These are phyloP conservation scores for Stylophora pistillata DNA, from an alignment of 64 coral and sea anemone genomes.

Conservation along the genomic window DNA sequence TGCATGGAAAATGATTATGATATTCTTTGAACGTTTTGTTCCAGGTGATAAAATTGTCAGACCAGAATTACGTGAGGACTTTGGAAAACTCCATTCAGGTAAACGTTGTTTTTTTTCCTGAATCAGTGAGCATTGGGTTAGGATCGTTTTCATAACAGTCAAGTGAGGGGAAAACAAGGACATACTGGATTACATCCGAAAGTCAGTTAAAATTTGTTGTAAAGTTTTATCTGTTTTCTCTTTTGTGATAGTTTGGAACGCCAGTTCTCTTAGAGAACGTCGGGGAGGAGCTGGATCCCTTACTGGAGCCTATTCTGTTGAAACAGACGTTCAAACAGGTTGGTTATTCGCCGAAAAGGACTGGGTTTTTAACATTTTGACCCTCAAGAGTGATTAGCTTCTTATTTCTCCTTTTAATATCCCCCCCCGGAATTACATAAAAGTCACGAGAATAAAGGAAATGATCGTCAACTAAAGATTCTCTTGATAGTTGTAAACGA, in stretches of 20 bases:
- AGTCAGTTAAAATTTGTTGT: not conserved
- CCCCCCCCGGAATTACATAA: too few relatives aligned
- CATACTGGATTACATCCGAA: too few relatives aligned
- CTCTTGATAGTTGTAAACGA: too few relatives aligned
- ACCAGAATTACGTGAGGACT: constrained; percentile 88
- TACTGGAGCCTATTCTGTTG: constrained; percentile 54
- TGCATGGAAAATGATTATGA: too few relatives aligned
- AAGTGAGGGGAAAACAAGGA: too few relatives aligned
- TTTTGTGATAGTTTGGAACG: constrained; percentile 46
- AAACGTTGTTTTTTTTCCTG: not conserved
- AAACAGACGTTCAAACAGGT: constrained; percentile 75
- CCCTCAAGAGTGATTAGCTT: too few relatives aligned
- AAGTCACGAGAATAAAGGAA: too few relatives aligned
- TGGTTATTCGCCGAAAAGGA: not conserved
- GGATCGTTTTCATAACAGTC: too few relatives aligned
- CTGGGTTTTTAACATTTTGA: too few relatives aligned
- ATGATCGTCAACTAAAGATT: too few relatives aligned
- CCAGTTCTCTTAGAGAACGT: constrained; percentile 73
- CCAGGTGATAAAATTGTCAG: constrained; percentile 90
- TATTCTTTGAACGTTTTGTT: constrained; percentile 1
- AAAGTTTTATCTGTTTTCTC: not conserved
- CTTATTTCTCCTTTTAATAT: too few relatives aligned
- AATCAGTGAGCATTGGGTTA: not conserved
- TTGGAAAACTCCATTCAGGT: constrained; percentile 97
- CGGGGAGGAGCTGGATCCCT: constrained; percentile 61